A percentile compares a stretch with the other conserved stretches of the same genome.
Evolutionary conservation across 2,797 vertebrate genomes (phyloP).

Genomic region (Siniperca scherzeri): DNA sequence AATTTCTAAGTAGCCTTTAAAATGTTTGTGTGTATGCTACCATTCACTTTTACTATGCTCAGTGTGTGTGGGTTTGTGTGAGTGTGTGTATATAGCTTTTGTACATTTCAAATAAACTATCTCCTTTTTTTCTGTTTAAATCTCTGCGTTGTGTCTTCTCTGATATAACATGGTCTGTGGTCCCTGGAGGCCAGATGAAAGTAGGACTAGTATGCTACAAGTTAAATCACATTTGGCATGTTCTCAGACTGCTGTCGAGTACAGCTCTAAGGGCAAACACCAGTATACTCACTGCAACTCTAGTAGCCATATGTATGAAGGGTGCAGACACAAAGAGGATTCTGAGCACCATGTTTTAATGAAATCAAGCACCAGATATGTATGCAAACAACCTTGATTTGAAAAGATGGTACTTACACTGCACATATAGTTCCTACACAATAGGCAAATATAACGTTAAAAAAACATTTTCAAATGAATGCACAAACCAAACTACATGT

Average conservation of each 20-base stretch:
- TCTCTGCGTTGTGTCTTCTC: conserved; percentile 69
- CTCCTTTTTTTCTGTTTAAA: conserved; percentile 77
- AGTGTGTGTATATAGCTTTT: conserved; percentile 92
- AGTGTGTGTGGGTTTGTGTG: conserved; percentile 62
- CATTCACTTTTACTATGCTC: conserved; percentile 82
- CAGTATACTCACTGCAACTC: conserved; percentile 8
- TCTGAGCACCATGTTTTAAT: background rate
- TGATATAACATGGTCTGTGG: conserved; percentile 51
- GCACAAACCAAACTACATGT: background rate
- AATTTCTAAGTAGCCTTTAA: conserved; percentile 77
- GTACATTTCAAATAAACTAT: conserved; percentile 96
- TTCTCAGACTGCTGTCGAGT: conserved; percentile 8
- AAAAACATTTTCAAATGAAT: background rate
- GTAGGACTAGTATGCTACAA: conserved; percentile 12
- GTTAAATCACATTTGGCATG: conserved; percentile 29
- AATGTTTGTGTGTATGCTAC: conserved; percentile 73
- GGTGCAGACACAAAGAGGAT: background rate
- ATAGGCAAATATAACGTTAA: background rate
- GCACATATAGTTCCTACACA: background rate
- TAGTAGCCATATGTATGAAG: background rate
- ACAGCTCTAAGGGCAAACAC: background rate
- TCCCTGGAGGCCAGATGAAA: conserved; percentile 61
- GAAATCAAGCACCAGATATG: background rate
- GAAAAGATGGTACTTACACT: background rate
- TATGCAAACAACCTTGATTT: background rate